These are phyloP conservation scores for Boloria euphrosyne DNA, from an alignment of 2,888 invertebrate genomes.

Conservation along the genomic window DNA sequence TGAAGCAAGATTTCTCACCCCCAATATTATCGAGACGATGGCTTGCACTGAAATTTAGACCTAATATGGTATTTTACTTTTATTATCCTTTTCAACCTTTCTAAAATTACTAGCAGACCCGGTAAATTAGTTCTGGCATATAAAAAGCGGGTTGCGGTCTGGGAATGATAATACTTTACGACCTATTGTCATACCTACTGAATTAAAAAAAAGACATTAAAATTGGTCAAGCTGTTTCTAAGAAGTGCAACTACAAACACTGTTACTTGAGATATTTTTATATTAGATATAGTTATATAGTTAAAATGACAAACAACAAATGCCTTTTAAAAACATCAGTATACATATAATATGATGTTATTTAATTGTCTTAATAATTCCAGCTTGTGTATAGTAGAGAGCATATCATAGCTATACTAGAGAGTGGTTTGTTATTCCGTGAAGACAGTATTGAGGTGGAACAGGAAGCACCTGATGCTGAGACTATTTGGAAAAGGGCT, in stretches of 20 bases:
- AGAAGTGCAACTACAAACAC: no score
- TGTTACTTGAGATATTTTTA: no score
- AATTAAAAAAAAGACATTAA: no score
- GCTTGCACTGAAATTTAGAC: constrained; percentile 69
- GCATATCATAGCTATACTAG: constrained; percentile 65
- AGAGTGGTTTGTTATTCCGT: constrained; percentile 71
- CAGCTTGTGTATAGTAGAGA: constrained; percentile 63
- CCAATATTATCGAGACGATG: constrained; percentile 68
- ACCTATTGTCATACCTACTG: no score
- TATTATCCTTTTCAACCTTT: not conserved
- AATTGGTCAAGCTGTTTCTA: no score
- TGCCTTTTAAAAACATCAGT: not conserved
- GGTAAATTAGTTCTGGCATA: no score
- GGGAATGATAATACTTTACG: no score
- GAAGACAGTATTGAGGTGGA: constrained; percentile 73
- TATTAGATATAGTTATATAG: no score
- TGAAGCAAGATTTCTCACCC: constrained; percentile 71
- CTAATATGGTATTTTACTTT: constrained; percentile 63
- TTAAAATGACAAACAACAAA: not conserved
- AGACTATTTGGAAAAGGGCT: constrained; percentile 54
- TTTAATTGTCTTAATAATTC: constrained; percentile 28
- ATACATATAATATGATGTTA: not conserved
- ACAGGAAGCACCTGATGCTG: constrained; percentile 59
- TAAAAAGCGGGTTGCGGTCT: no score
- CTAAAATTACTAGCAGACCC: not conserved